Conservation (phyloP, 2,797 vertebrate genomes). For the Acridotheres tristis region DNA sequence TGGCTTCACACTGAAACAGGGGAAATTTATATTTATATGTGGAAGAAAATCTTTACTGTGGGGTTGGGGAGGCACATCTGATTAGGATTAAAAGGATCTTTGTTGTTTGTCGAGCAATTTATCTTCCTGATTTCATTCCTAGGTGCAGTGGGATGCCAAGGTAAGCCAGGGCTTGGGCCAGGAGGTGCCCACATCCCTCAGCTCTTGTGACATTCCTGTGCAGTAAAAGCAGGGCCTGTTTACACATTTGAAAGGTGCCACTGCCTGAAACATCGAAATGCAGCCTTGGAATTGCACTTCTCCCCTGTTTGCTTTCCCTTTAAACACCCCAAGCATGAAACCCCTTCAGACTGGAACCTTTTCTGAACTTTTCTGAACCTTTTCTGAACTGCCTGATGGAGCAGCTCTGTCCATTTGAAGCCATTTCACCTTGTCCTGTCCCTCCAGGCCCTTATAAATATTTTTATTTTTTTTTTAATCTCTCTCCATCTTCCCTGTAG, state of each 20-base stretch:
- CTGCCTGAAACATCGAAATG: background rate
- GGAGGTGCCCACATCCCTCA: background rate
- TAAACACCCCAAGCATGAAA: background rate
- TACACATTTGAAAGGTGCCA: background rate
- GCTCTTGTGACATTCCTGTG: background rate
- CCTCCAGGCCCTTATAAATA: background rate
- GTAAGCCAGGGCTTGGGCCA: background rate
- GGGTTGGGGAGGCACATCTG: background rate
- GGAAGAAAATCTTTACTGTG: background rate
- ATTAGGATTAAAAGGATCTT: background rate
- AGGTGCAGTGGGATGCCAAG: background rate
- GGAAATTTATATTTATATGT: background rate
- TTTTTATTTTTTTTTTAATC: background rate
- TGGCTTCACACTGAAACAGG: background rate
- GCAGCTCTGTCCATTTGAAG: background rate
- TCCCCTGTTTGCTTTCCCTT: background rate
- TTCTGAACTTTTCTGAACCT: background rate
- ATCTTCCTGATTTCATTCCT: background rate
- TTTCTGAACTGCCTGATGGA: background rate
- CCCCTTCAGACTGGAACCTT: background rate
- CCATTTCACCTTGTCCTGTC: background rate
- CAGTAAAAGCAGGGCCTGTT: background rate
- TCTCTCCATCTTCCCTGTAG: background rate
- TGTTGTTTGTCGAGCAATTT: background rate
- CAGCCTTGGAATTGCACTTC: background rate